Evolutionary conservation across 30 jellyfish, hydroid and myxozoan species (phyloP).

Genomic region (Aurelia sp.): DNA sequence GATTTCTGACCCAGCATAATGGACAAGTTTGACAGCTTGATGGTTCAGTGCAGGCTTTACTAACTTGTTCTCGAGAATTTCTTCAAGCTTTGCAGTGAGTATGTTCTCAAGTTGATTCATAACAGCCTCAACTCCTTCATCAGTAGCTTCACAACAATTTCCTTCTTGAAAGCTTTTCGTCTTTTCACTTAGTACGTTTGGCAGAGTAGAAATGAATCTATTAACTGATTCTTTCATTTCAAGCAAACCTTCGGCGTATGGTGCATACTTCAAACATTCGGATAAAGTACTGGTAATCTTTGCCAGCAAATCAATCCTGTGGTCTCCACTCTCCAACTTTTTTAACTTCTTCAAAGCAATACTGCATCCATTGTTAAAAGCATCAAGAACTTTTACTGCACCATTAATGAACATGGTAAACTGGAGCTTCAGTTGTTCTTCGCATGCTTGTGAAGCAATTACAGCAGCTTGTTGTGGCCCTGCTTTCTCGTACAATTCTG

Average conservation of each 20-base stretch:
- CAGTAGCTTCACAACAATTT: neutral
- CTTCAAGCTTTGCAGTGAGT: neutral
- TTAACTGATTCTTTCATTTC: constrained; percentile 1
- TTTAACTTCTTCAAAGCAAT: constrained; percentile 12
- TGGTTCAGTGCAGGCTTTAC: constrained; percentile 8
- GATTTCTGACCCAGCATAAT: neutral
- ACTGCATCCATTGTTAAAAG: constrained; percentile 1
- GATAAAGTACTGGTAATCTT: neutral
- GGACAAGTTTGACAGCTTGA: neutral
- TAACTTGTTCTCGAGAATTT: constrained; percentile 1
- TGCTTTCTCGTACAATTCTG: constrained; percentile 11
- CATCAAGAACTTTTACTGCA: constrained; percentile 3
- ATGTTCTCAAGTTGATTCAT: neutral
- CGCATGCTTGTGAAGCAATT: neutral
- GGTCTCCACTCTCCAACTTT: neutral
- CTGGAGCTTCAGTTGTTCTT: neutral
- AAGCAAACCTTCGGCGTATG: neutral
- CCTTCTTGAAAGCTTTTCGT: neutral
- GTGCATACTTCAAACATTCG: constrained; percentile 7
- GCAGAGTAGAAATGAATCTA: neutral
- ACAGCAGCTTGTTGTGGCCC: constrained; percentile 5
- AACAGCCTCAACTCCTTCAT: neutral
- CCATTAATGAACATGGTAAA: neutral
- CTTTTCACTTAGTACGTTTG: neutral
- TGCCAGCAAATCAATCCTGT: neutral